Conservation (phyloP, 2,113 vertebrate species). For the Amphiprion ocellaris region DNA sequence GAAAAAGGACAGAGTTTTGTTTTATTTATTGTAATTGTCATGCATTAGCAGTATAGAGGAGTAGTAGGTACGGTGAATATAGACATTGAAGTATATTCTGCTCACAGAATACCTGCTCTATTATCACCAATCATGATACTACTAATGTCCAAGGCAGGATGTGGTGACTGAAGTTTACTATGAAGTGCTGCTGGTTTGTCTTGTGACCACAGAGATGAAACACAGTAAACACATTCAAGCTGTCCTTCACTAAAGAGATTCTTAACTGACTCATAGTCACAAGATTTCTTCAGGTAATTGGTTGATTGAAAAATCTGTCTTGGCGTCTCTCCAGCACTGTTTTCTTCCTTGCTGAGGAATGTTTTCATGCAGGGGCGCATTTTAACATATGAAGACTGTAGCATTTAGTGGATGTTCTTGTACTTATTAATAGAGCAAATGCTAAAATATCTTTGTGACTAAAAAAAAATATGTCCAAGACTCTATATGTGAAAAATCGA, state of each 20-base stretch:
- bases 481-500: neutral
- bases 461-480: neutral
- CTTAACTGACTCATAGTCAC: neutral
- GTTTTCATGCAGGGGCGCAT: neutral
- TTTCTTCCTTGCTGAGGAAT: neutral
- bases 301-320: constrained; percentile 2
- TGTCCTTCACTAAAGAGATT: too few relatives aligned
- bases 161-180: neutral
- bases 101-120: too few relatives aligned
- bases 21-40: neutral
- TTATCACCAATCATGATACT: too few relatives aligned
- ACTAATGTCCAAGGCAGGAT: neutral
- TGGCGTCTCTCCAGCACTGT: neutral
- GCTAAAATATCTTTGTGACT: neutral
- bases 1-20: too few relatives aligned
- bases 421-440: neutral
- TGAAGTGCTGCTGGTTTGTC: neutral
- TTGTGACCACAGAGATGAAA: too few relatives aligned
- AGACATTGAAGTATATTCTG: too few relatives aligned
- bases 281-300: constrained; percentile 2
- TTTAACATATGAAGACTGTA: neutral
- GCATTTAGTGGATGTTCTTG: neutral
- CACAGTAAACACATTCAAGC: too few relatives aligned
- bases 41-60: neutral
- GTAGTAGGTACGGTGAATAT: too few relatives aligned